A percentile compares a stretch with the other conserved stretches of the same genome.
Evolutionary conservation across 2,888 invertebrate species (phyloP).

Genomic region (Scaptomyza polygonia): DNA sequence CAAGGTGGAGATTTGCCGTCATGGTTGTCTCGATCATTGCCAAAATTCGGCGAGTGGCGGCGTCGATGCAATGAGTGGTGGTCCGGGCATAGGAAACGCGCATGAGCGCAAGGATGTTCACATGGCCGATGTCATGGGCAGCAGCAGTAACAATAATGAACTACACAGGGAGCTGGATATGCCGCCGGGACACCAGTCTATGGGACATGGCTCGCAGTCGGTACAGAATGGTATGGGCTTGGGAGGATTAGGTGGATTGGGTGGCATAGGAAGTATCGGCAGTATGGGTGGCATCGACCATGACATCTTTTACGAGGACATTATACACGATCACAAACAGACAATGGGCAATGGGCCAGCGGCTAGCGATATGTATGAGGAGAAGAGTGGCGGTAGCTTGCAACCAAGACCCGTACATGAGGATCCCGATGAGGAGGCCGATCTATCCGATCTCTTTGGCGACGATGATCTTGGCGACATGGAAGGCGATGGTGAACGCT

Average conservation of each 20-base stretch:
- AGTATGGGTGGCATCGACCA: slow-evolving; percentile 80
- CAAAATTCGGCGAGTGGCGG: slow-evolving; percentile 87
- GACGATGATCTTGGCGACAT: slow-evolving; percentile 79
- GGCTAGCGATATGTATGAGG: slow-evolving; percentile 78
- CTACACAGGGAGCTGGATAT: slow-evolving; percentile 69
- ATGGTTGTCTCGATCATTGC: slow-evolving; percentile 96
- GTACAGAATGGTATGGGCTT: slow-evolving; percentile 36
- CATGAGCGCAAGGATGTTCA: slow-evolving; percentile 84
- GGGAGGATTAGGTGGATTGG: slow-evolving; percentile 31
- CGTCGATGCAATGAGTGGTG: slow-evolving; percentile 30
- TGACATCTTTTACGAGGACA: slow-evolving; percentile 87
- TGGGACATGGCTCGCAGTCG: slow-evolving; percentile 38
- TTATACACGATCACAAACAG: slow-evolving; percentile 87
- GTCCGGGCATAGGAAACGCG: slow-evolving; percentile 68
- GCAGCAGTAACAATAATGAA: slow-evolving; percentile 79
- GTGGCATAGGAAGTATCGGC: slow-evolving; percentile 30
- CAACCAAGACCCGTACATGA: slow-evolving; percentile 84
- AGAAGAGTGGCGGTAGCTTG: slow-evolving; percentile 79
- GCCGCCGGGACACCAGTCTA: slow-evolving; percentile 34
- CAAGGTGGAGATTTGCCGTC: slow-evolving; percentile 96
- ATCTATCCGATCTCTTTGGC: slow-evolving; percentile 82
- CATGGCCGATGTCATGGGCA: slow-evolving; percentile 80
- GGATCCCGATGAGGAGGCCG: slow-evolving; percentile 83
- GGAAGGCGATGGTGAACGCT: slow-evolving; percentile 81
- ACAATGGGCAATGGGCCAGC: slow-evolving; percentile 72